Evolutionary conservation across 2,888 invertebrate genomes (phyloP), one percentile per base, ranked within the genome.

Genomic region (Xestobium rufovillosum): DNA sequence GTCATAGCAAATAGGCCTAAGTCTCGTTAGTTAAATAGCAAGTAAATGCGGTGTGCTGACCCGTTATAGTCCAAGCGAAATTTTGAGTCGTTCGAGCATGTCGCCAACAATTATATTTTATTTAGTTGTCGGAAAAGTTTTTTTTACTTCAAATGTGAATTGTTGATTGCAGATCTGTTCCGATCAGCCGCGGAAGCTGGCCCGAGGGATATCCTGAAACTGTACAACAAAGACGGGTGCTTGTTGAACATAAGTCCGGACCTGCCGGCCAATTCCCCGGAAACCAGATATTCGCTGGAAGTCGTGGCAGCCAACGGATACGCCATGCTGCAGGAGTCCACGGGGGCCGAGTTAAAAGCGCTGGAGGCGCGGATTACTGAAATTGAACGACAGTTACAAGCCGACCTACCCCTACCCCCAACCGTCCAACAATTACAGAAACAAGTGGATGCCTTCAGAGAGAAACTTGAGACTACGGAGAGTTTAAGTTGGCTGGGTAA

Each of bases 131-230:
- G 2, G 26, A 12, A 26, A 26, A 12, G 10, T 26, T 26, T 26
- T 11, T 26, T 26, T 11, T 4, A 12, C 26, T n/a, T n/a, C n/a
- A n/a, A n/a, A n/a, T n/a, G n/a, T n/a, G n/a, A n/a, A 32, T 37
- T 44, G 28, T 45, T 49, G 52, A 44, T 66, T 66, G 41, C 70
- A 80, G 79, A 78, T 59, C 67, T 78, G 53, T 79, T 80, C 64
- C 69, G 78, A 58, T 70, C 71, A 44, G 78, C 78, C 43, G 77
- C 78, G 42, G 79, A 79, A 64, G 79, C 77, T 44, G 75, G 77
- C 47, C 74, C 76, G 47, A 67, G 72, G 56, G 79, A 80, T 57
- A 77, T 79, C 56, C 69, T 80, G 53, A 80, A 80, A 62, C 66
- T 80, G 53, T 67, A 66, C 53, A 74, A 75, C 55, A 66, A 68